phyloP scores from a whole-genome alignment of 2,113 vertebrate genomes.

The Rattus norvegicus region DNA sequence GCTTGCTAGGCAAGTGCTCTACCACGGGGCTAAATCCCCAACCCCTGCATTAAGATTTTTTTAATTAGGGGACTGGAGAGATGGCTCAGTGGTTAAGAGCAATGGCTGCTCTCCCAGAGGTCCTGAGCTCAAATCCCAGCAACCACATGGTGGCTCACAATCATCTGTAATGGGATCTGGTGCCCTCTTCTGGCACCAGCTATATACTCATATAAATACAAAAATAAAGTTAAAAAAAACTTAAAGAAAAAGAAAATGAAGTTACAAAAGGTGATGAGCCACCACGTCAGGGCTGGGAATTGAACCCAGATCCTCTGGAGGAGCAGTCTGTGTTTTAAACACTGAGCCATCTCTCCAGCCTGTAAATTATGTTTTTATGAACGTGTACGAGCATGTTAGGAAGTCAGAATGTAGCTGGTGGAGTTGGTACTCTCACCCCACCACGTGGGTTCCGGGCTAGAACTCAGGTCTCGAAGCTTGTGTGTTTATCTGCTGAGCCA shows the following conservation, averaged over 20 bases:
- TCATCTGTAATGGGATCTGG: no score
- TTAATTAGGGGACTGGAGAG: no score
- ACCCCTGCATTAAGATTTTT: no score
- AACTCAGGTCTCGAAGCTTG: not conserved
- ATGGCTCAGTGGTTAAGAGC: no score
- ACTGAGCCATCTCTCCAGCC: not conserved
- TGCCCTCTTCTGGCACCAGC: no score
- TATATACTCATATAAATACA: no score
- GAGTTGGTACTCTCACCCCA: not conserved
- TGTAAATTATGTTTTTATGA: not conserved
- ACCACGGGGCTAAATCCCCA: no score
- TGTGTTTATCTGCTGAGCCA: not conserved
- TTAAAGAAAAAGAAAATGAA: not conserved
- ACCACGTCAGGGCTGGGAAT: not conserved
- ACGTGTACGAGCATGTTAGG: not conserved
- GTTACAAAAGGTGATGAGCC: not conserved
- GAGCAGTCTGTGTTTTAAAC: not conserved
- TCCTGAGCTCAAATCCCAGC: no score
- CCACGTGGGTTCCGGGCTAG: not conserved
- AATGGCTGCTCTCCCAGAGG: no score
- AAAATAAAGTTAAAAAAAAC: no score
- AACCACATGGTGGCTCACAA: no score
- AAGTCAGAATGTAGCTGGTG: not conserved
- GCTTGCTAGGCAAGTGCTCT: no score
- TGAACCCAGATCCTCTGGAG: not conserved